A percentile compares a stretch with the other conserved stretches of the same genome.
Conservation (phyloP, 2,797 vertebrate species). For the Coranthus polyacanthus region DNA sequence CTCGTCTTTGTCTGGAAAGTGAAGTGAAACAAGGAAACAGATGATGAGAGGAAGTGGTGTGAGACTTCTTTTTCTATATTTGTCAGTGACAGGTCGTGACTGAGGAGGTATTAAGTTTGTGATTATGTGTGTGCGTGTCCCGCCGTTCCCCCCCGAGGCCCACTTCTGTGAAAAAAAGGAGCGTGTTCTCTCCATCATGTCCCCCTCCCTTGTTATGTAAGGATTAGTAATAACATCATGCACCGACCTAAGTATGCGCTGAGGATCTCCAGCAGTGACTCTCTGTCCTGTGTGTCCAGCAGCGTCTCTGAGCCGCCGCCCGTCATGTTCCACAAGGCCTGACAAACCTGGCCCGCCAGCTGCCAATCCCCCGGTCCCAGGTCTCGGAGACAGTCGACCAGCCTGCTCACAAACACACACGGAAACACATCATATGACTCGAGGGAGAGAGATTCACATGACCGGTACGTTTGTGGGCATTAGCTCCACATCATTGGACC, state of each 20-base stretch:
- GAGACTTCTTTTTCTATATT: background rate
- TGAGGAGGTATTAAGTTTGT: constrained; percentile 1
- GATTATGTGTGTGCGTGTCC: background rate
- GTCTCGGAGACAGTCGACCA: constrained; percentile 92
- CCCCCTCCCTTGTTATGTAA: constrained; percentile 45
- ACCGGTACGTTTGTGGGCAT: constrained; percentile 62
- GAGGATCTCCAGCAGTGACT: constrained; percentile 83
- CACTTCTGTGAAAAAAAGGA: constrained; percentile 32
- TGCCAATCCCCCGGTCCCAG: constrained; percentile 94
- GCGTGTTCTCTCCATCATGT: constrained; percentile 22
- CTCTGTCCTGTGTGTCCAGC: constrained; percentile 67
- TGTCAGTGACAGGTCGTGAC: constrained; percentile 23
- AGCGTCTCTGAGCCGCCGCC: constrained; percentile 40
- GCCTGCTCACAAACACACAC: constrained; percentile 77
- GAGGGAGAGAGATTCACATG: constrained; percentile 66
- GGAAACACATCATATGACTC: constrained; percentile 64
- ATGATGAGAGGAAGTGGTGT: background rate
- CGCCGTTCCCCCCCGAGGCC: constrained; percentile 16
- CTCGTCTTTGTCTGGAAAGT: constrained; percentile 85
- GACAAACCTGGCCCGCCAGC: constrained; percentile 92
- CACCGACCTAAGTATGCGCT: constrained; percentile 86
- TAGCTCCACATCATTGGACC: constrained; percentile 60
- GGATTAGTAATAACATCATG: constrained; percentile 32
- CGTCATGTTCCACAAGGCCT: constrained; percentile 95
- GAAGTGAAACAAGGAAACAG: background rate